phyloP scores from a whole-genome alignment of 2,888 invertebrate genomes.

The Nebria brevicollis region DNA sequence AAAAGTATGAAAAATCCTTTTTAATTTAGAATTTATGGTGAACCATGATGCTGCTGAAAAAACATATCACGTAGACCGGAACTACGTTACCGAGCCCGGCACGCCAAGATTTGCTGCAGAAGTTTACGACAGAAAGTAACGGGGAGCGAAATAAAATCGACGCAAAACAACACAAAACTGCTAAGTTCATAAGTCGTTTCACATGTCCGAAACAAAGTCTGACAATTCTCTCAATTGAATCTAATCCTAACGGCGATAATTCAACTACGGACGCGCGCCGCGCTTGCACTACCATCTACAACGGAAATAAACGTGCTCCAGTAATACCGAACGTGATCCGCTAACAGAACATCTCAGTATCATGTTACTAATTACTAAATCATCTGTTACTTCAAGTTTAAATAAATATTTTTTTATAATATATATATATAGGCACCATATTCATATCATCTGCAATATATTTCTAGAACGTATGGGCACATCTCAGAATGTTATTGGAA shows the following conservation, averaged over 20 bases:
- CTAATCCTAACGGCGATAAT: conserved; percentile 40
- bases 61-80: background rate
- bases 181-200: conserved; percentile 47
- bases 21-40: background rate
- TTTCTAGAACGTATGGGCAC: background rate
- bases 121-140: background rate
- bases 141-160: conserved; percentile 35
- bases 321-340: too few species aligned
- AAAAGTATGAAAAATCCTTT: background rate
- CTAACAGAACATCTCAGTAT: too few species aligned
- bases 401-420: background rate
- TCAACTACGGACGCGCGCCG: conserved; percentile 29
- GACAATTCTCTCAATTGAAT: conserved; percentile 45
- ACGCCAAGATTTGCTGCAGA: conserved; percentile 12
- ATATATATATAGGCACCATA: background rate
- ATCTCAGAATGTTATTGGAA: background rate
- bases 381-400: too few species aligned
- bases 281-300: too few species aligned
- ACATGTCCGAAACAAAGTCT: conserved; percentile 44
- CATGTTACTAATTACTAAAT: too few species aligned
- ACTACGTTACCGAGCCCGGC: background rate
- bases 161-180: conserved; percentile 41
- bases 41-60: background rate
- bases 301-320: too few species aligned
- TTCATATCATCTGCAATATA: background rate